Conservation (phyloP, 2,797 vertebrate genomes). For the Apogon talboti region DNA sequence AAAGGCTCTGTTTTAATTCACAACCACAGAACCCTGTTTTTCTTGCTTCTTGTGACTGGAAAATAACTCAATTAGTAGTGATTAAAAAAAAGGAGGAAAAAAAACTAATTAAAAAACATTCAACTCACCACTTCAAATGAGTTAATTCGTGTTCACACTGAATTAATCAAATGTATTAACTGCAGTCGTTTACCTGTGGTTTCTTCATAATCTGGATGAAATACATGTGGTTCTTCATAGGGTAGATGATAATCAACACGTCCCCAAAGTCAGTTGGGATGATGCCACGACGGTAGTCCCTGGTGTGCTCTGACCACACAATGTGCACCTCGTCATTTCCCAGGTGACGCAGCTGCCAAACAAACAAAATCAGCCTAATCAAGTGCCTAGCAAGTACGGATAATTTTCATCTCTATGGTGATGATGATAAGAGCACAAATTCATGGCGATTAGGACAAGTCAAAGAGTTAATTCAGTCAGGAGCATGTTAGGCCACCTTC, state of each 20-base stretch:
- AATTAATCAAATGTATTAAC: background rate
- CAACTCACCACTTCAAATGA: background rate
- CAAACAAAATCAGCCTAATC: conserved; percentile 68
- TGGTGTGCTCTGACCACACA: conserved; percentile 97
- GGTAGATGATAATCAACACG: conserved; percentile 96
- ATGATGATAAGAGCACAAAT: conserved; percentile 53
- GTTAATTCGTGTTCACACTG: background rate
- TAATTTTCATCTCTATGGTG: conserved; percentile 41
- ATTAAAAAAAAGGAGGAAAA: background rate
- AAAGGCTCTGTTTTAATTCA: conserved; percentile 19
- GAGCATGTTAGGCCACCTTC: background rate
- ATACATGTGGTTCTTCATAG: conserved; percentile 98
- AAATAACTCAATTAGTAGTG: conserved; percentile 2
- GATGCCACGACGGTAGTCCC: conserved; percentile 96
- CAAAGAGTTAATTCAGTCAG: conserved; percentile 19
- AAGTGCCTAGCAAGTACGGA: conserved; percentile 44
- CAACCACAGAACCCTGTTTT: conserved; percentile 9
- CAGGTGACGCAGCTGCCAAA: conserved; percentile 95
- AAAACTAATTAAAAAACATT: background rate
- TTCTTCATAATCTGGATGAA: conserved; percentile 97
- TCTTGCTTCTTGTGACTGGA: background rate
- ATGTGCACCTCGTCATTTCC: conserved; percentile 99
- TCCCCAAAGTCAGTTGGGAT: conserved; percentile 98
- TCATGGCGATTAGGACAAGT: conserved; percentile 31
- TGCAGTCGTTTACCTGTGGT: conserved; percentile 86